Base-by-base conservation (phyloP, 2,797 vertebrate species). In the Cygnus olor region DNA sequence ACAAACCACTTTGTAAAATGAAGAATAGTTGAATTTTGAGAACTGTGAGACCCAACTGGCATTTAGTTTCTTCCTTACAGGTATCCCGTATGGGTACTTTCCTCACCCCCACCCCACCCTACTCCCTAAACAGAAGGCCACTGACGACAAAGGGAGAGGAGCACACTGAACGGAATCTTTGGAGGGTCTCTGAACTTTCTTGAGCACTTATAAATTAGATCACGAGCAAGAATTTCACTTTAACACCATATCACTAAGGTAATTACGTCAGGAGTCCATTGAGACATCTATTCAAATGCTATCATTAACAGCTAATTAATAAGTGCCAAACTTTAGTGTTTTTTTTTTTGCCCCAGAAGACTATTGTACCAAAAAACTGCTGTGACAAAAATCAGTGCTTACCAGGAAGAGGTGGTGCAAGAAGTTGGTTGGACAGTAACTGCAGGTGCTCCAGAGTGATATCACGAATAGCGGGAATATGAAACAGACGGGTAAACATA, bases 401-500 rank as follows among this genome's bases (percentile, higher is more conserved):
- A 99, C 99, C 99, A 94, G 99, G 99, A 49, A 99, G 98, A 49
- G 99, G 99, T 5, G 99, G 99, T 60, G 99, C 99, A 38, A 99
- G 98, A 36, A 99, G 98, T 94, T 99, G 99, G 97, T 99, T 99
- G 89, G 99, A 99, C 47, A 99, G 97, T 90, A 99, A 98, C 97
- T 99, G 99, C 92, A 99, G 98, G 95, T 99, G 99, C 94, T 99
- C 99, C 96, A 99, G 97, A 18, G 99, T 99, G 97, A 99, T 99
- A 92, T 99, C 99, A 14, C 99, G 98, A 89, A 99, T 98, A 22
- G 99, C 99, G 17, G 99, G 99, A 90, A 99, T 99, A 96, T 99
- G 99, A 94, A 99, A 99, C 64, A 99, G 99, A 47, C 99, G 99
- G 30, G 99, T 99, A 82, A 99, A 99, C 69, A 99, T 98, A 97